These are phyloP conservation scores for Tragulus kanchil DNA, from an alignment of 2,113 vertebrate genomes.

Conservation along the genomic window DNA sequence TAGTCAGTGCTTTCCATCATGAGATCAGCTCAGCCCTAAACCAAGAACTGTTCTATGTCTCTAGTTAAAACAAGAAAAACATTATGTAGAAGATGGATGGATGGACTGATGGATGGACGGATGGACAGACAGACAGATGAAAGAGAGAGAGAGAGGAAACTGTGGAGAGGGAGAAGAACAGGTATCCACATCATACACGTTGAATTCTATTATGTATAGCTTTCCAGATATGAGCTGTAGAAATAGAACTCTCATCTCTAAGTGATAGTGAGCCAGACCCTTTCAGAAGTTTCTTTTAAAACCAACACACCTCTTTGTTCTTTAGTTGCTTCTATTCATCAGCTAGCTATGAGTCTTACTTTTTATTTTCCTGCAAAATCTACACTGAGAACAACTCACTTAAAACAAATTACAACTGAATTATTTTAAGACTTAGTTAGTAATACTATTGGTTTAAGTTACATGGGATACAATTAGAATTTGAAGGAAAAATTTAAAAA, in stretches of 20 bases:
- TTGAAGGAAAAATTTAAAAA: constrained; percentile 48
- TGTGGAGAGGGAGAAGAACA: neutral
- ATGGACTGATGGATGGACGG: neutral
- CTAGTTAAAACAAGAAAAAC: neutral
- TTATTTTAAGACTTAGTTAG: constrained; percentile 24
- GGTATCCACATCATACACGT: neutral
- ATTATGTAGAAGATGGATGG: neutral
- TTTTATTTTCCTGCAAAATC: neutral
- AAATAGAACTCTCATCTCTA: constrained; percentile 12
- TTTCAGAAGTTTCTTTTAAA: constrained; percentile 45
- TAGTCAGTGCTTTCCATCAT: neutral
- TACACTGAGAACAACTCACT: neutral
- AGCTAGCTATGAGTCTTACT: neutral
- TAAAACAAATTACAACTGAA: neutral
- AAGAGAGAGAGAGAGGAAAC: neutral
- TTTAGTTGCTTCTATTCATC: constrained; percentile 12
- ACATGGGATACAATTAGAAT: neutral
- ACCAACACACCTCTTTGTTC: neutral
- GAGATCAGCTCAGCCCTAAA: neutral
- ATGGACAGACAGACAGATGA: neutral
- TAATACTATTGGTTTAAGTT: neutral
- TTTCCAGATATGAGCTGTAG: neutral
- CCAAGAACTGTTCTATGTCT: neutral
- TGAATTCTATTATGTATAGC: neutral
- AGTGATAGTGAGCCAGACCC: neutral